These are phyloP conservation scores for Prunella strophiata DNA, from an alignment of 2,797 vertebrate genomes.

Conservation along the genomic window DNA sequence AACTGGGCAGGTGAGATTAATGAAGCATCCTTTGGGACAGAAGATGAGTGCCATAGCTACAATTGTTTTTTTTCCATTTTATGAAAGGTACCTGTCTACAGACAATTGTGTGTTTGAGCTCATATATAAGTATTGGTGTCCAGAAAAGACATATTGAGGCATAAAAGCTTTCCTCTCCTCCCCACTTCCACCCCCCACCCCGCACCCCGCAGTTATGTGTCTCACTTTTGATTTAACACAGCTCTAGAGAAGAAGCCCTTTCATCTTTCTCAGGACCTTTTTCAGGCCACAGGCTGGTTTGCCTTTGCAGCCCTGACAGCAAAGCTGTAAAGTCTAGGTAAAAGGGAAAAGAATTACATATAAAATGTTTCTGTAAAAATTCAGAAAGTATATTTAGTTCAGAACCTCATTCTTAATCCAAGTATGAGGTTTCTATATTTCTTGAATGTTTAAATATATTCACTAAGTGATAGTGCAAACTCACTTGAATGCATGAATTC, in stretches of 20 bases:
- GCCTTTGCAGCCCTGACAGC: background rate
- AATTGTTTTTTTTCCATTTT: background rate
- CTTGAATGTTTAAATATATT: background rate
- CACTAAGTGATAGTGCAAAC: background rate
- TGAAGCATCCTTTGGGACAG: background rate
- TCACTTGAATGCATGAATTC: background rate
- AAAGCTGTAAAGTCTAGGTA: background rate
- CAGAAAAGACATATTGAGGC: background rate
- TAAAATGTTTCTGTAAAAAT: background rate
- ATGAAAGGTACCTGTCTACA: background rate
- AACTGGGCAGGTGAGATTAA: background rate
- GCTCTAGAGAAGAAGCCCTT: background rate
- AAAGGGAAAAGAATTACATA: background rate
- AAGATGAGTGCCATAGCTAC: background rate
- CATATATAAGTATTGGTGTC: background rate
- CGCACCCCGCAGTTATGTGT: rapidly evolving
- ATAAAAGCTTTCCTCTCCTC: background rate
- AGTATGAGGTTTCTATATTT: background rate
- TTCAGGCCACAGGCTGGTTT: background rate
- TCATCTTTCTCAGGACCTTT: background rate
- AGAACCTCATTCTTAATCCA: background rate
- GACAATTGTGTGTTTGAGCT: background rate
- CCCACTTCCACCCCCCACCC: rapidly evolving
- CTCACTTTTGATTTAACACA: background rate
- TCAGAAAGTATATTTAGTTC: background rate